Base-by-base conservation (phyloP, 2,888 invertebrate species). In the Opisthograptis luteolata region DNA sequence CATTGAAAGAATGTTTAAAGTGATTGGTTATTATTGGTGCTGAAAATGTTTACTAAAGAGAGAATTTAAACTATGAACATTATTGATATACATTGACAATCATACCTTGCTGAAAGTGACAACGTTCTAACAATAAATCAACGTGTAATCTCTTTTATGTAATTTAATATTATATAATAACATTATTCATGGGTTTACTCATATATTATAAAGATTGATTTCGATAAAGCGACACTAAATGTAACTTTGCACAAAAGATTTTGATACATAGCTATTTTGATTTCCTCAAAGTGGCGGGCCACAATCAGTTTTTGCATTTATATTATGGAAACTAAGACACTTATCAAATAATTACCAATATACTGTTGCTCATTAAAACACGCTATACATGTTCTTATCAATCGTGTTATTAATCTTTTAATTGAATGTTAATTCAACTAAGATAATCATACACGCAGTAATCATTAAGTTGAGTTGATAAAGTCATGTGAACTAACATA, bases 261-360 rank as follows among this genome's bases (percentile, higher is more conserved):
- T 55, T 27, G 9, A 37, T 27, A 39, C 4, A 3, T 20, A 20
- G 7, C 4, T 14, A 68, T 60, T 68, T 66, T 62, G 58, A 62
- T 42, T 15, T 37, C 9, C 3, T 31, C 2, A 57, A 64, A 49
- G 73, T 77, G 76, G 77, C 77, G 58, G 77, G 77, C 74, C 73
- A 76, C 70, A 31, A 10, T 35, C 30, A 46, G 34, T 12, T 25
- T 20, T n/a, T 55, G 25, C 8, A 20, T 55, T 46, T 54, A 24
- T 2, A 24, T 2, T 24, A 3, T 9, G 9, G 24, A 24, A n/a
- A 24, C 20, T 6, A 6, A 17, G 9, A 3, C 19, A 25, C 25
- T 5, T 9, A 25, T 5, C n/a, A n/a, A n/a, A n/a, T n/a, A n/a
- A n/a, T n/a, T n/a, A n/a, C n/a, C n/a, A n/a, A n/a, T n/a, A n/a